A percentile compares a stretch with the other conserved stretches of the same genome.
phyloP scores from a whole-genome alignment of 2,113 vertebrate genomes.

The Porphyrio hochstetteri region DNA sequence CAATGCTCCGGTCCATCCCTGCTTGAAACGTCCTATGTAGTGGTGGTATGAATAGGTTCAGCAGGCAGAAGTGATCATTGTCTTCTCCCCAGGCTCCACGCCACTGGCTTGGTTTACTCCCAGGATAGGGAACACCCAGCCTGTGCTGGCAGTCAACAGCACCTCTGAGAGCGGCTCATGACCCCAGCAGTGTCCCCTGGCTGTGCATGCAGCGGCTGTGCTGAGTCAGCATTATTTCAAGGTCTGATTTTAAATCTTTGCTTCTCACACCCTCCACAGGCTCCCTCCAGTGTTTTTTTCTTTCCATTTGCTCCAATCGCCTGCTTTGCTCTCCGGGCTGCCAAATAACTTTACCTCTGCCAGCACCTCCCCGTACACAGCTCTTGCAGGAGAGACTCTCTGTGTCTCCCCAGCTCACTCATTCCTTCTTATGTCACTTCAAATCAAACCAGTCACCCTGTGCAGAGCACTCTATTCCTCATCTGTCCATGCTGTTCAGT shows the following conservation, averaged over 20 bases:
- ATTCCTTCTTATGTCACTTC: neutral
- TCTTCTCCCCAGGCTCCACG: neutral
- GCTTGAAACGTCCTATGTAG: accelerated
- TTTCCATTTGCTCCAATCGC: accelerated
- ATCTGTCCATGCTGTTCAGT: neutral
- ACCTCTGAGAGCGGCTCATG: neutral
- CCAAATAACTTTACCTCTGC: neutral
- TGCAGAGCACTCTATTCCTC: neutral
- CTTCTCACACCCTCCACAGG: slow-evolving; percentile 27
- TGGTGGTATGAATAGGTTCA: accelerated
- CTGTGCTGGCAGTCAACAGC: accelerated
- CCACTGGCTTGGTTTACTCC: neutral
- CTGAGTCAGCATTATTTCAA: slow-evolving; percentile 6
- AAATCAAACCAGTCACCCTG: neutral
- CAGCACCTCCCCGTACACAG: accelerated
- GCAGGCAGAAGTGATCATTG: neutral
- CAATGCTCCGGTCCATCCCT: neutral
- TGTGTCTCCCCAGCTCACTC: neutral
- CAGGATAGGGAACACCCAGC: neutral
- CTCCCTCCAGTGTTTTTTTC: neutral
- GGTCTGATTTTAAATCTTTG: slow-evolving; percentile 7
- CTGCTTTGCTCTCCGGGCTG: neutral
- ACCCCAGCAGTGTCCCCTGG: neutral
- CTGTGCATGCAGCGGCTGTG: neutral
- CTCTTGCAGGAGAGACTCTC: neutral